These are phyloP conservation scores for Caenorhabditis macrosperma DNA, from an alignment of 2,888 invertebrate species.

Conservation along the genomic window DNA sequence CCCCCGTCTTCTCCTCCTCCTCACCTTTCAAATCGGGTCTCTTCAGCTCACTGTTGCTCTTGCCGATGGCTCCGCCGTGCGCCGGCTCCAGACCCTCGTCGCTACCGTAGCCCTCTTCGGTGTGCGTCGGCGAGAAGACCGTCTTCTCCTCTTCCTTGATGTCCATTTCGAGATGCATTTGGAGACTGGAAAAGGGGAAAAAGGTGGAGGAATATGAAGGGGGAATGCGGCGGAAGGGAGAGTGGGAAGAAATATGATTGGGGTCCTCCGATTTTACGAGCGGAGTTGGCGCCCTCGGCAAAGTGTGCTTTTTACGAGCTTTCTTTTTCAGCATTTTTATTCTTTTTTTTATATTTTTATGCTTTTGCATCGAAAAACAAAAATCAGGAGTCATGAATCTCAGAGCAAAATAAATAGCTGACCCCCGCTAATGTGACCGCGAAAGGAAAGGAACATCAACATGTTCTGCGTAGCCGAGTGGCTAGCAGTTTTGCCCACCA, in stretches of 20 bases:
- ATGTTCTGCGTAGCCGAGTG: too few relatives aligned
- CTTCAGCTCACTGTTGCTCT: slow-evolving; percentile 58
- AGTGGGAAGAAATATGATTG: not conserved
- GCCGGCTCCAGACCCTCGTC: slow-evolving; percentile 26
- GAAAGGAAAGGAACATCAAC: too few relatives aligned
- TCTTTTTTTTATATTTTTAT: not conserved
- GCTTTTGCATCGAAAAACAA: not conserved
- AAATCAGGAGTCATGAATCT: too few relatives aligned
- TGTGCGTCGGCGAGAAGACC: slow-evolving; percentile 8
- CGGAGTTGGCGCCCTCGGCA: not conserved
- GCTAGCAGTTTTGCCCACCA: too few relatives aligned
- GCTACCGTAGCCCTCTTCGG: slow-evolving; percentile 48
- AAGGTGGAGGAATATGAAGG: not conserved
- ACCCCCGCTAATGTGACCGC: too few relatives aligned
- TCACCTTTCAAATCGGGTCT: slow-evolving; percentile 70
- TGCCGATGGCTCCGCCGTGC: not conserved
- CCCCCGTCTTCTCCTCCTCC: not conserved
- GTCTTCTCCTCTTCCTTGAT: slow-evolving; percentile 9
- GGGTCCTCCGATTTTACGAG: too few relatives aligned
- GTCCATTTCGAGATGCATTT: slow-evolving; percentile 29
- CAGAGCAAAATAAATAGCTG: too few relatives aligned
- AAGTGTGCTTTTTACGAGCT: not conserved
- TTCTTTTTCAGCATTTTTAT: not conserved
- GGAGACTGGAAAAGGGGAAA: not conserved
- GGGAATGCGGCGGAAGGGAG: not conserved